A percentile compares a stretch with the other conserved stretches of the same genome.
phyloP scores from a whole-genome alignment of 2,797 vertebrate genomes.

The Diplodus puntazzo region DNA sequence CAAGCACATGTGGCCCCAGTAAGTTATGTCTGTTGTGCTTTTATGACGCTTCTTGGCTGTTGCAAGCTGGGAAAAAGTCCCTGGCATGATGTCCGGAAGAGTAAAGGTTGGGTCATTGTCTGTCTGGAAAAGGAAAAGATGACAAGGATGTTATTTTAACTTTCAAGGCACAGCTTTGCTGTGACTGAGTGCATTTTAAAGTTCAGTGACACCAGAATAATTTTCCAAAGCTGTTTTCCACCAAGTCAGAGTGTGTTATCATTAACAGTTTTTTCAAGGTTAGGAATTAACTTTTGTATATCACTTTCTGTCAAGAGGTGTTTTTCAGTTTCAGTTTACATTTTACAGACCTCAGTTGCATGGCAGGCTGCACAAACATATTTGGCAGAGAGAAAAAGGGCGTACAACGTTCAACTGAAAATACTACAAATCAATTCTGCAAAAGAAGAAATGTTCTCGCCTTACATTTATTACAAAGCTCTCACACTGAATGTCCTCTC shows the following conservation, averaged over 20 bases:
- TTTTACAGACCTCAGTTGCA: background rate
- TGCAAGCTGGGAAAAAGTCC: slow-evolving; percentile 7
- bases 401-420: background rate
- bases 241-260: no score
- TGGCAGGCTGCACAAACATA: background rate
- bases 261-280: background rate
- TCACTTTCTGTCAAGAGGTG: no score
- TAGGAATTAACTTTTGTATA: background rate
- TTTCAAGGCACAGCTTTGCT: no score
- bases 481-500: slow-evolving; percentile 34
- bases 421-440: background rate
- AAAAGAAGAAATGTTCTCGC: background rate
- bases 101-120: background rate
- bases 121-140: background rate
- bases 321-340: background rate
- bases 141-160: background rate
- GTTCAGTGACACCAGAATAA: background rate
- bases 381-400: background rate
- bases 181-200: background rate
- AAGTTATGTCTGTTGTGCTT: slow-evolving; percentile 58
- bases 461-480: slow-evolving; percentile 46
- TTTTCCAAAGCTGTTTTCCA: background rate
- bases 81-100: background rate
- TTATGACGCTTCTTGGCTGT: slow-evolving; percentile 33
- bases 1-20: background rate